A percentile compares a stretch with the other conserved stretches of the same genome.
phyloP scores from a whole-genome alignment of 2,797 vertebrate species.

The Anolis apletophallus region DNA sequence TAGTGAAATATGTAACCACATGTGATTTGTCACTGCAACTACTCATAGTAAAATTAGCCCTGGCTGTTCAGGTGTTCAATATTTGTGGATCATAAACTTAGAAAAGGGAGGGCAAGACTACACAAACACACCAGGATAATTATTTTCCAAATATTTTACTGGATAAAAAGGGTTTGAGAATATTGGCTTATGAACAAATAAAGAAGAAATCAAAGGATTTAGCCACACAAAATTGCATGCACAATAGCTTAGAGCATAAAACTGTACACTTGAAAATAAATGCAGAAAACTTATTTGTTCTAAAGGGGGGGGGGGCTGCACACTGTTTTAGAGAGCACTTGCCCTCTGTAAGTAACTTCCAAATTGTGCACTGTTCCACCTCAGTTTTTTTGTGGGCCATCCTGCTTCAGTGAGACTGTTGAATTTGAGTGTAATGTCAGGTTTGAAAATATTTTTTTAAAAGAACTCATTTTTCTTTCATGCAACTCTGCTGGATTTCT shows the following conservation, averaged over 20 bases:
- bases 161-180: not conserved
- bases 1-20: not conserved
- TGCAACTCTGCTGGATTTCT: slow-evolving; percentile 47
- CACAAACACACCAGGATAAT: not conserved
- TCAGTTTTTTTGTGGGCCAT: accelerated
- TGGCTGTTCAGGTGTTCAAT: not conserved
- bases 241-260: not conserved
- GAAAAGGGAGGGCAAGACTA: not conserved
- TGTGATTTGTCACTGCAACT: not conserved
- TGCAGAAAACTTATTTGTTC: slow-evolving; percentile 1
- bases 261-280: not conserved
- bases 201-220: not conserved
- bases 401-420: not conserved
- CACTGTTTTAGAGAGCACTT: slow-evolving; percentile 22
- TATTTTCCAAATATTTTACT: not conserved
- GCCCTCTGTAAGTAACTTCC: slow-evolving; percentile 43
- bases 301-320: slow-evolving; percentile 19
- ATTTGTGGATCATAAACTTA: not conserved
- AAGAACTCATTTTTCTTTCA: slow-evolving; percentile 45
- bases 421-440: slow-evolving; percentile 29
- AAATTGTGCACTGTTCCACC: slow-evolving; percentile 22
- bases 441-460: slow-evolving; percentile 35
- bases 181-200: not conserved
- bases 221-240: not conserved
- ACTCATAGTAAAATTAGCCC: not conserved